A percentile compares a stretch with the other conserved stretches of the same genome.
Evolutionary conservation across 2,888 invertebrate genomes (phyloP).

Genomic region (Phalera bucephala): DNA sequence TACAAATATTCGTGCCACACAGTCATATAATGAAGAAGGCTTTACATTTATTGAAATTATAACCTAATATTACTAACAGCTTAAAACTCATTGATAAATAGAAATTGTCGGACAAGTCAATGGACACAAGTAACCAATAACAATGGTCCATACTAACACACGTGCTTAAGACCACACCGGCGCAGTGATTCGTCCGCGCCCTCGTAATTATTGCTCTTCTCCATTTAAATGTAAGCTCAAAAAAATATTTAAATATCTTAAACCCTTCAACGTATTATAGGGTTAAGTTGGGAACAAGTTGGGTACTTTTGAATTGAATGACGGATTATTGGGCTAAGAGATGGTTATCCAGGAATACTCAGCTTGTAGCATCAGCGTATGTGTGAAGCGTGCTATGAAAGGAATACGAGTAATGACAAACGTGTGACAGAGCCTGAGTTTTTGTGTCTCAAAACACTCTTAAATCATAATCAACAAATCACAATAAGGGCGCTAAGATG

Average conservation of each 20-base stretch:
- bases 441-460: too few relatives aligned
- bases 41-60: too few relatives aligned
- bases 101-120: constrained; percentile 14
- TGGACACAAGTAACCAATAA: constrained; percentile 39
- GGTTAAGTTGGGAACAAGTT: background rate
- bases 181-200: constrained; percentile 17
- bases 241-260: constrained; percentile 1
- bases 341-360: background rate
- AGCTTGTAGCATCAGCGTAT: too few relatives aligned
- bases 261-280: background rate
- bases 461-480: too few relatives aligned
- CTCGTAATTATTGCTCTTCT: constrained; percentile 23
- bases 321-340: background rate
- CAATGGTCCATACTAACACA: constrained; percentile 62
- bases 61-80: too few relatives aligned
- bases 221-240: background rate
- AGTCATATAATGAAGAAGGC: too few relatives aligned
- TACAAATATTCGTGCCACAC: too few relatives aligned
- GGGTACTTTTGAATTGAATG: background rate
- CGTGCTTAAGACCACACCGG: constrained; percentile 38
- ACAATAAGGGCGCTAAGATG: too few relatives aligned
- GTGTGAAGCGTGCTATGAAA: too few relatives aligned
- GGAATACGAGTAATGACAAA: too few relatives aligned
- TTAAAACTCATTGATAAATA: too few relatives aligned
- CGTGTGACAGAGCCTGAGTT: too few relatives aligned